Percentiles rank a stretch among this genome's conserved stretches.
These are phyloP conservation scores for Drosophila pseudoobscura DNA, from an alignment of 1,140 invertebrate genomes.

Conservation along the genomic window DNA sequence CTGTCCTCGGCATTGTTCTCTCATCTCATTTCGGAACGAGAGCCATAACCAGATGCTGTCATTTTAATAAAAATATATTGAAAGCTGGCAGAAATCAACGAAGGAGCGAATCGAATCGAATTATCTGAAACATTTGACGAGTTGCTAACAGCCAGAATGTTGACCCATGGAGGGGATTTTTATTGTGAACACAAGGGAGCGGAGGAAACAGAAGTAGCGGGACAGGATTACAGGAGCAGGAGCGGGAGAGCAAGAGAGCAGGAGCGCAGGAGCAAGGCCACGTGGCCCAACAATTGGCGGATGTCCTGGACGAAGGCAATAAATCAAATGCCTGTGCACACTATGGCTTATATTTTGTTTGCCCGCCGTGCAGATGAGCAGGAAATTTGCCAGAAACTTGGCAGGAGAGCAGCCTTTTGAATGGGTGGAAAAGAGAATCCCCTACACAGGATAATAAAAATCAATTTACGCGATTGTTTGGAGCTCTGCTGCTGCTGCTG, in stretches of 20 bases:
- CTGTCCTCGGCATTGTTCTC: constrained; percentile 26
- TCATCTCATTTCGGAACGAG: constrained; percentile 1
- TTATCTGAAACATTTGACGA: constrained; percentile 50
- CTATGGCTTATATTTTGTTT: constrained; percentile 60
- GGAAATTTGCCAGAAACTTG: constrained; percentile 54
- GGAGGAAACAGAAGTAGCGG: background rate
- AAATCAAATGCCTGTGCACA: constrained; percentile 64
- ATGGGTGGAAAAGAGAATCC: constrained; percentile 13
- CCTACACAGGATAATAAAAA: constrained; percentile 64
- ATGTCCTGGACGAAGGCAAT: constrained; percentile 58
- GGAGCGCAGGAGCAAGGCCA: constrained; percentile 7
- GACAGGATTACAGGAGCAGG: background rate
- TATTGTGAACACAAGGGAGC: constrained; percentile 47
- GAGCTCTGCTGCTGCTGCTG: constrained; percentile 10
- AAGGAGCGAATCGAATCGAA: constrained; percentile 30
- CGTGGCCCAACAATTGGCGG: constrained; percentile 57
- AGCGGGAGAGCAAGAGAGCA: background rate
- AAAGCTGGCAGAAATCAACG: constrained; percentile 54
- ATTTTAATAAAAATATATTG: constrained; percentile 60
- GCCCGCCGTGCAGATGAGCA: constrained; percentile 50
- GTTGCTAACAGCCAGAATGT: constrained; percentile 39
- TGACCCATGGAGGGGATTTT: constrained; percentile 49
- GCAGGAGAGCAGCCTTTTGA: constrained; percentile 5
- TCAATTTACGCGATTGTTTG: constrained; percentile 61
- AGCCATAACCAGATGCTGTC: constrained; percentile 46